A percentile compares a stretch with the other conserved stretches of the same genome.
phyloP scores from a whole-genome alignment of 92 coral and sea anemone genomes.

The Montipora capitata region DNA sequence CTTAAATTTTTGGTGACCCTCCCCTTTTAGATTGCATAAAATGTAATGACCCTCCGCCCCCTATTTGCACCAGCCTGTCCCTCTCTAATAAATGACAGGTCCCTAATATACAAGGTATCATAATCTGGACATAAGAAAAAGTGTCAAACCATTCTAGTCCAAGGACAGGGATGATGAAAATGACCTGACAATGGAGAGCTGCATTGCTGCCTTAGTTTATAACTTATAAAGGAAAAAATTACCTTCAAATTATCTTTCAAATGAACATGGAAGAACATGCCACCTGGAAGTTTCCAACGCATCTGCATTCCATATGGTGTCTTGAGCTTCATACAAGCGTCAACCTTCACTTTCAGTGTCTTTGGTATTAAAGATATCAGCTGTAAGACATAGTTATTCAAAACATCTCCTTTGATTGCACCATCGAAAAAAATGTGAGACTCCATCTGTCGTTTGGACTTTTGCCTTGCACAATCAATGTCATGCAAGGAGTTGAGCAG shows the following conservation, averaged over 20 bases:
- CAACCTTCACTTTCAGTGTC: slow-evolving; percentile 82
- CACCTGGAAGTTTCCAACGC: slow-evolving; percentile 97
- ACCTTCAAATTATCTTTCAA: slow-evolving; percentile 95
- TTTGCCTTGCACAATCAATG: slow-evolving; percentile 86
- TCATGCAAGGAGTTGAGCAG: slow-evolving; percentile 90
- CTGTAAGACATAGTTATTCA: slow-evolving; percentile 93
- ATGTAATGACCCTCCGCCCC: no score
- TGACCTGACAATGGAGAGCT: no score
- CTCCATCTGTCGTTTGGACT: slow-evolving; percentile 87
- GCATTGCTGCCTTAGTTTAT: no score
- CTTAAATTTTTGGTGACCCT: no score
- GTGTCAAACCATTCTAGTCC: neutral
- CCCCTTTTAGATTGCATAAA: no score
- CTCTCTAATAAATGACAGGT: no score
- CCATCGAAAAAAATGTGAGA: slow-evolving; percentile 98
- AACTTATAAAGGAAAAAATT: neutral
- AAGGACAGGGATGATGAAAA: no score
- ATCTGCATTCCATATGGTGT: slow-evolving; percentile 97
- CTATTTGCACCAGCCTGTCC: no score
- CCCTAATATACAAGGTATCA: no score
- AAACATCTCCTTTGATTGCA: slow-evolving; percentile 93
- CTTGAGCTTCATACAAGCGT: slow-evolving; percentile 78
- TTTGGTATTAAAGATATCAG: slow-evolving; percentile 86
- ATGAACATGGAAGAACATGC: slow-evolving; percentile 94
- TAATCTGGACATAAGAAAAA: no score